These are phyloP conservation scores for Leucania comma DNA, from an alignment of 2,888 invertebrate species.

Conservation along the genomic window DNA sequence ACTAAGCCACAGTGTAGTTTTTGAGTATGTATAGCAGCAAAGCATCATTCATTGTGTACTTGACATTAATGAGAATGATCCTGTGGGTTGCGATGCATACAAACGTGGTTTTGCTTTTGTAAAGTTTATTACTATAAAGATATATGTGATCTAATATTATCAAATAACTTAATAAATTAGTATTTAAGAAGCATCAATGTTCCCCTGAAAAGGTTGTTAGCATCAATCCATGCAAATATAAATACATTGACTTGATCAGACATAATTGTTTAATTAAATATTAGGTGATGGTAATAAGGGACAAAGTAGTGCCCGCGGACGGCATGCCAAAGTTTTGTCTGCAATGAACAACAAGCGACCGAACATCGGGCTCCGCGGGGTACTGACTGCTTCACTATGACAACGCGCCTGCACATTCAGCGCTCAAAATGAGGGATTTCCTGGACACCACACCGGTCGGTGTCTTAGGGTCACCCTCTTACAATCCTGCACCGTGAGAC, in stretches of 20 bases:
- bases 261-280: slow-evolving; percentile 24
- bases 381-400: no score
- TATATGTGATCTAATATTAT: slow-evolving; percentile 81
- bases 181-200: slow-evolving; percentile 75
- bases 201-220: slow-evolving; percentile 72
- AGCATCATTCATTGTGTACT: background rate
- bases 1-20: slow-evolving; percentile 7
- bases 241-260: slow-evolving; percentile 68
- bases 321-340: no score
- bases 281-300: no score
- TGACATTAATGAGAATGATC: background rate
- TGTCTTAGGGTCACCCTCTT: no score
- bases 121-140: slow-evolving; percentile 71
- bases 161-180: slow-evolving; percentile 67
- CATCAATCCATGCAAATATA: slow-evolving; percentile 71
- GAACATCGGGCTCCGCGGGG: no score
- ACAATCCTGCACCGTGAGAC: no score
- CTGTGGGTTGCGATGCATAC: slow-evolving; percentile 41
- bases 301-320: no score
- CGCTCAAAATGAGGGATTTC: no score
- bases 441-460: no score
- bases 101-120: slow-evolving; percentile 67
- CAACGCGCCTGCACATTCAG: no score
- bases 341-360: no score
- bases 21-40: slow-evolving; percentile 21